phyloP scores from a whole-genome alignment of 2,113 vertebrate genomes.

The Mus musculus region GRCm39 chrX:65458001-65458500 shows the following conservation, averaged over 20 bases:
- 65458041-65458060: not conserved
- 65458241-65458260: not conserved
- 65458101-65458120: constrained; percentile 8
- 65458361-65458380: constrained; percentile 31
- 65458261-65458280: not conserved
- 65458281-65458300: not conserved
- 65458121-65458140: not conserved
- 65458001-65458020: not conserved
- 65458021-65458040: not conserved
- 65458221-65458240: not conserved
- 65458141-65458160: not conserved
- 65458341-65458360: constrained; percentile 31
- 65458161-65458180: not conserved
- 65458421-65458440: not conserved
- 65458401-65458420: constrained; percentile 21
- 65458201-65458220: not conserved
- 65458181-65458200: not conserved
- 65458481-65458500: constrained; percentile 27
- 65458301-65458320: constrained; percentile 20
- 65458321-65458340: not conserved
- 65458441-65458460: not conserved
- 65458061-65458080: not conserved
- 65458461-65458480: constrained; percentile 32
- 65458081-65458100: not conserved
- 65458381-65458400: not conserved